Evolutionary conservation across 2,888 invertebrate genomes (phyloP), one percentile per base, ranked within the genome.

Genomic region (Plagodis pulveraria): DNA sequence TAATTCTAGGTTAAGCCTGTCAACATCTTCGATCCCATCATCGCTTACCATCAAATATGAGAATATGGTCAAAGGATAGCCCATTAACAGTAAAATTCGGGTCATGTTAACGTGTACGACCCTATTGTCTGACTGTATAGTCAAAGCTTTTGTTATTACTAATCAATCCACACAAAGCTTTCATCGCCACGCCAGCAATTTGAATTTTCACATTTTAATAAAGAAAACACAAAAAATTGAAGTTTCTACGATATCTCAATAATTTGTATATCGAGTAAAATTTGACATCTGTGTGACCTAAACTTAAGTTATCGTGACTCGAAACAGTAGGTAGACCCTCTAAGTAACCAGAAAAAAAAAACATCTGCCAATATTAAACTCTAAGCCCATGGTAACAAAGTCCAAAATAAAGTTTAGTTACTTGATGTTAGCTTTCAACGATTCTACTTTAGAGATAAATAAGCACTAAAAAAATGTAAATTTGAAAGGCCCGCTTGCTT

Each of bases 391-490:
- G n/a, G 56, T 11, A 12, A 11, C 56, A 22, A 34, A 44, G 60
- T 60, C 35, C 11, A 48, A 49, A 56, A 49, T 43, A 33, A 32
- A 32, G 10, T 4, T 34, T 10, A 40, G n/a, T 33, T 38, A 33
- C 46, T 56, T 11, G 12, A 43, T 54, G 36, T n/a, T 52, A 50
- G 33, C 42, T 46, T 60, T 50, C 64, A 43, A 62, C 55, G 52
- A 48, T n/a, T 44, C 40, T 47, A 35, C 59, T 51, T 50, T 42
- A 51, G 51, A 51, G 45, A 40, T 50, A 41, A 48, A 43, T 42
- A 40, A 42, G 56, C 32, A 58, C 52, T 49, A 64, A 67, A 73
- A 63, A 72, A 67, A 69, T 71, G 64, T 66, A 65, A 67, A 71
- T 67, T 63, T 56, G 58, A 63, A 49, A 56, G 56, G 48, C 48